Evolutionary conservation across 1,140 invertebrate genomes (phyloP), one percentile per base, ranked within the genome.

Genomic region (Cotesia typhae): DNA sequence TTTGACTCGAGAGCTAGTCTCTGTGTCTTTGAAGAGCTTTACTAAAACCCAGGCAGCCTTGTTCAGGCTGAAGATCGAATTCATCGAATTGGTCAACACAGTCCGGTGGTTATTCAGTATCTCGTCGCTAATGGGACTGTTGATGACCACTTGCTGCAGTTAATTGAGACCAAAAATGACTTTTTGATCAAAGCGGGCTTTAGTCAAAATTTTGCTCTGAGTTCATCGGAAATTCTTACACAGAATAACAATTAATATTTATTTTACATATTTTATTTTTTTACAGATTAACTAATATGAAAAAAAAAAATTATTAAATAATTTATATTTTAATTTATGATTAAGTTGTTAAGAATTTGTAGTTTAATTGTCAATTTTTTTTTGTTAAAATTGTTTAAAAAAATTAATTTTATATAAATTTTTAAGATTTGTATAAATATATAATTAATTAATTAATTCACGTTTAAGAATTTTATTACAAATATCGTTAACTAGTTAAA

Each of bases 41-140:
- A 95, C 84, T 99, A 97, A 97, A 99, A 98, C 88, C 98, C 98
- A 14, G 98, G 96, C 76, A 94, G 96, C 89, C 85, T 98, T 66
- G 91, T 90, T 12, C 96, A 98, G 88, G 98, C 97, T 17, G 98
- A 99, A 89, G 94, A 98, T 80, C 89, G 98, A 60, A 97, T 94
- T 14, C 96, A 99, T 84, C 91, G 98, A 61, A 96, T 99, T 72
- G 98, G 98, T 0, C 97, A 98, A 82, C 79, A 89, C 20, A 89
- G 92, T 61, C 88, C 89, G 59, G 96, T 99, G 0, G 80, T 91
- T 4, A 91, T 95, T 67, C 92, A 92, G 67, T 99, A 99, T 88
- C 86, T 99, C 38, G 89, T 99, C 65, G 97, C 96, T 2, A 88
- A 90, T 80, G 90, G 91, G 20, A 99, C 97, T 0, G 94, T 93